Evolutionary conservation across 2,113 vertebrate species (phyloP).

Genomic region (Oreochromis tanganicae): DNA sequence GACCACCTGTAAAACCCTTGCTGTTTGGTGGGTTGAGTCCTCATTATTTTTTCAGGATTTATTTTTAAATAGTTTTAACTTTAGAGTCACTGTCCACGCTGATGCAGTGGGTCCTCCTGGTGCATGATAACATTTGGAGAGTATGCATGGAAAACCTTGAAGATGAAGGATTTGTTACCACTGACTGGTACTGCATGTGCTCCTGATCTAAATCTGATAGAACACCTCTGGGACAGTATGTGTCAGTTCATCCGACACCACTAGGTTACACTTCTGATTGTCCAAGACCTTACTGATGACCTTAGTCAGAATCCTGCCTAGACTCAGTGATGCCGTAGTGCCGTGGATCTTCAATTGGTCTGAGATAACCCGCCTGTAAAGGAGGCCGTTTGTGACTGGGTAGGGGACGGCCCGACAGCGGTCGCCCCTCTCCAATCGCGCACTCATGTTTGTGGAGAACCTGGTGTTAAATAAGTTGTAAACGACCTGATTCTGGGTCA

Average conservation of each 20-base stretch:
- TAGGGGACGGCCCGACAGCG: background rate
- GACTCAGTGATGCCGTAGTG: background rate
- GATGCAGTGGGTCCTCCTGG: background rate
- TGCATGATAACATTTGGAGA: background rate
- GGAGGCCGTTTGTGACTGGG: background rate
- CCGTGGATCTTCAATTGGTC: background rate
- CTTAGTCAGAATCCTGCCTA: background rate
- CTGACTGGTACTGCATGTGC: background rate
- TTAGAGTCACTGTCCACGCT: background rate
- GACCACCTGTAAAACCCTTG: background rate
- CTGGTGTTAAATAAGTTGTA: background rate
- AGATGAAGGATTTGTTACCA: background rate
- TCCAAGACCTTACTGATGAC: background rate
- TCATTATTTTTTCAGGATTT: background rate
- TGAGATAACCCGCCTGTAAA: accelerated
- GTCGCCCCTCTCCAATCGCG: background rate
- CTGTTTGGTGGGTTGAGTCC: background rate
- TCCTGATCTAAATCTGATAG: background rate
- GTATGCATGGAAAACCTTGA: background rate
- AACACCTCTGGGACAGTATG: background rate
- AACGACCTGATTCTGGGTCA: background rate
- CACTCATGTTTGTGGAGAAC: background rate
- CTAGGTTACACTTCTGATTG: background rate
- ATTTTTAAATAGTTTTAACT: background rate
- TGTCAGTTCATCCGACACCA: background rate